phyloP scores from a whole-genome alignment of 2,888 invertebrate species.

The Pherbina coryleti region DNA sequence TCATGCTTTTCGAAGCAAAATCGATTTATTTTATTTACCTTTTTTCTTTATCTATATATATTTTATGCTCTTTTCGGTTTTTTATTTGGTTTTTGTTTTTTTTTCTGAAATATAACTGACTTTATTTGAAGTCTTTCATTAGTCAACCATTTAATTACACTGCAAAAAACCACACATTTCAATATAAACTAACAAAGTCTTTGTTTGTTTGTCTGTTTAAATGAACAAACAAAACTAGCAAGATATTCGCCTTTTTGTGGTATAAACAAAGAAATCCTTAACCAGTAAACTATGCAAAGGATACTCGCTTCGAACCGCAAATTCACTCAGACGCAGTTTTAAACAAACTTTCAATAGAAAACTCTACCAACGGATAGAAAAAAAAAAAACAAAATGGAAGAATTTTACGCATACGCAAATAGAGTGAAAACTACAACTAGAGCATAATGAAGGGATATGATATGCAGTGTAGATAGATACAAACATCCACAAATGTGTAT shows the following conservation, averaged over 20 bases:
- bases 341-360: neutral
- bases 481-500: neutral
- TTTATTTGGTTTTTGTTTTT: no score
- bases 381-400: neutral
- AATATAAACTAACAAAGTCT: neutral
- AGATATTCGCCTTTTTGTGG: neutral
- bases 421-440: neutral
- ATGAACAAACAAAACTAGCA: slow-evolving; percentile 7
- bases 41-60: no score
- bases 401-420: slow-evolving; percentile 16
- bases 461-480: neutral
- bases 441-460: neutral
- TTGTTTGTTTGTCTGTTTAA: neutral
- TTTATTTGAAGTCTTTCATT: neutral
- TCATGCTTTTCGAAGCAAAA: neutral
- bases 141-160: neutral
- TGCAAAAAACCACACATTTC: neutral
- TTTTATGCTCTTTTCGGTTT: no score
- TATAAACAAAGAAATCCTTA: slow-evolving; percentile 13
- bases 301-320: slow-evolving; percentile 9
- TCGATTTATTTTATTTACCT: neutral
- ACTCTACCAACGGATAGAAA: neutral
- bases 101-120: neutral
- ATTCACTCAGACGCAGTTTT: slow-evolving; percentile 26
- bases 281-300: neutral